phyloP scores from a whole-genome alignment of 2,113 vertebrate genomes.

The Daboia siamensis region DNA sequence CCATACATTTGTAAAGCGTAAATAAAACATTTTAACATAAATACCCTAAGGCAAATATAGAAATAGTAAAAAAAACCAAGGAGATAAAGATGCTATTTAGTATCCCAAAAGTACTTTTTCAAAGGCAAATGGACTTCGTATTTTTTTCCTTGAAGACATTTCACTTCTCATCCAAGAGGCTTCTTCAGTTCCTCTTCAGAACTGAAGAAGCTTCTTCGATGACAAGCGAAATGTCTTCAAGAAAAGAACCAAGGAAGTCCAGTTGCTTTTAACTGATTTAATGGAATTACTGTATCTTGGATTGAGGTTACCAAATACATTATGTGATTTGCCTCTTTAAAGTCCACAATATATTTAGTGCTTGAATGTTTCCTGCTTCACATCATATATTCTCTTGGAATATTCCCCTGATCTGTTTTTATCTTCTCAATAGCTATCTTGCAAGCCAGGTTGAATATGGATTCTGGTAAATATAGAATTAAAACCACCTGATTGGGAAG shows the following conservation, averaged over 20 bases:
- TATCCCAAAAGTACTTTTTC: no score
- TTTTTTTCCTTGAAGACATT: no score
- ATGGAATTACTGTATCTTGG: neutral
- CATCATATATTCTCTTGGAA: neutral
- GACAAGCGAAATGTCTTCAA: no score
- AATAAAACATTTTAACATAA: neutral
- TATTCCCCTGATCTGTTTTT: neutral
- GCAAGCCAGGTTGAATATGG: neutral
- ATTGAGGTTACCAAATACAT: neutral
- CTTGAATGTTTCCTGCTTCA: neutral
- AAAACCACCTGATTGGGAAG: neutral
- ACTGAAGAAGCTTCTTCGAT: no score
- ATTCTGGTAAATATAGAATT: neutral
- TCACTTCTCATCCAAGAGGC: no score
- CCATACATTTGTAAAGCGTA: neutral
- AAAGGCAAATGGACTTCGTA: no score
- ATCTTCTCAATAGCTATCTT: neutral
- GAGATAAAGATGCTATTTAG: no score
- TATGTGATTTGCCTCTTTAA: neutral
- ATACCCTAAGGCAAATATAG: neutral
- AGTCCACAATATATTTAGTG: neutral
- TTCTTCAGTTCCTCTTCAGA: no score
- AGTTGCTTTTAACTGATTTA: neutral
- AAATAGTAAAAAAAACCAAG: neutral
- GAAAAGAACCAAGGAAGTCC: no score